Conservation (phyloP, 2,888 invertebrate genomes). For the Volucella inanis region DNA sequence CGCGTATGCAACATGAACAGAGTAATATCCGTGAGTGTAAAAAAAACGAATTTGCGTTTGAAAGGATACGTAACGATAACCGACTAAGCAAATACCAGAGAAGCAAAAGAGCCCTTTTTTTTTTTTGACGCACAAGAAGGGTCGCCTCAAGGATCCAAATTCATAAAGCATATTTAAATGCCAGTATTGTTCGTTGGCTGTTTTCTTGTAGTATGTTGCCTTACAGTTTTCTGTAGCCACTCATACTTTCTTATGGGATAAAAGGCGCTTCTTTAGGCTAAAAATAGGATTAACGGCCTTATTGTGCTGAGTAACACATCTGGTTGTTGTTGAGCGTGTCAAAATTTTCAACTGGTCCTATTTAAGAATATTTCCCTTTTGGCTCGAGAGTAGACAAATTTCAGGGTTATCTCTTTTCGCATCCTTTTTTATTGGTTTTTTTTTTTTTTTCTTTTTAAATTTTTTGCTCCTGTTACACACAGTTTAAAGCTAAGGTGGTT, state of each 20-base stretch:
- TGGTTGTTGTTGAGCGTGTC: slow-evolving; percentile 67
- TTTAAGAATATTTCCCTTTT: slow-evolving; percentile 52
- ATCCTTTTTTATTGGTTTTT: slow-evolving; percentile 40
- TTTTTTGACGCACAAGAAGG: not conserved
- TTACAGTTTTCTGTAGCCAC: slow-evolving; percentile 23
- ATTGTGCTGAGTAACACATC: slow-evolving; percentile 58
- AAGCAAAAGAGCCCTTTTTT: not conserved
- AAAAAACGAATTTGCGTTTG: slow-evolving; percentile 21
- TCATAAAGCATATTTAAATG: slow-evolving; percentile 74
- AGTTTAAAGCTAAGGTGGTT: not conserved
- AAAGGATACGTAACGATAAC: slow-evolving; percentile 27
- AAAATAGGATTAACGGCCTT: slow-evolving; percentile 55
- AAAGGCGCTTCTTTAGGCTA: not conserved
- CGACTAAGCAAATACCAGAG: slow-evolving; percentile 28
- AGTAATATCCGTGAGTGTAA: slow-evolving; percentile 19
- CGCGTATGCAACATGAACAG: slow-evolving; percentile 51
- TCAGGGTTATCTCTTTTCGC: slow-evolving; percentile 60
- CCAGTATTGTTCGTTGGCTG: slow-evolving; percentile 45
- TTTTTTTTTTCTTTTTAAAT: not conserved
- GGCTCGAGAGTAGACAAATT: slow-evolving; percentile 55
- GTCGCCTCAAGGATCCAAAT: slow-evolving; percentile 61
- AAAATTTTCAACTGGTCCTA: slow-evolving; percentile 52
- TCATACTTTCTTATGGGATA: not conserved
- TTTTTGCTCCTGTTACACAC: slow-evolving; percentile 30
- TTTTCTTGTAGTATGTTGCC: slow-evolving; percentile 40